Evolutionary conservation across 1,140 invertebrate species (phyloP), one percentile per base, ranked within the genome.

Genomic region (Zaprionus nigranus): DNA sequence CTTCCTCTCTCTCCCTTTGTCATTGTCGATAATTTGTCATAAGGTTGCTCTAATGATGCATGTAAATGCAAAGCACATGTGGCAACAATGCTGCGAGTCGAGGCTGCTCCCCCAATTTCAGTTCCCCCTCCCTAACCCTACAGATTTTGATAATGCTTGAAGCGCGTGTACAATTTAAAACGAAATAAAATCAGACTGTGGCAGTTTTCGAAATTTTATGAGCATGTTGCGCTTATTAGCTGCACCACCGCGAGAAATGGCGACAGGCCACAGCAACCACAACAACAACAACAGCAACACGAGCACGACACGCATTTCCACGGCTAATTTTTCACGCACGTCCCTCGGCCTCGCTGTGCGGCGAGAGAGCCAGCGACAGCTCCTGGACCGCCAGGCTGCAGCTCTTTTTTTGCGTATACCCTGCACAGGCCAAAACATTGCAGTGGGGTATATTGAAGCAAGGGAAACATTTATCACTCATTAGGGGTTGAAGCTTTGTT

Each of bases 181-280:
- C 73, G 74, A 90, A 79, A 88, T 88, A 84, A 90, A 88, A 88
- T 87, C 84, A 76, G 68, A 79, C 64, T 59, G 61, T 65, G 75
- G 84, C 78, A 76, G 84, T 81, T 88, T 88, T 88, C 84, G 84
- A 88, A 88, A 81, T 90, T 88, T 88, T 88, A 88, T 88, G 84
- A 88, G 84, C 84, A 84, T 88, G 84, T 88, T 90, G 85, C 79
- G 81, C 84, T 88, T 87, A 87, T 87, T 87, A 87, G 83, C 76
- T 53, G 74, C 74, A 67, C 53, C 71, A 78, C 49, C 65, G 69
- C 85, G 78, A 87, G 84, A 83, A 87, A 87, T 88, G 83, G 83
- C 83, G 83, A 87, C 83, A 87, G 70, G 83, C 84, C 84, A 81
- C 82, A 86, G 68, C 75, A 84, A n/a, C 82, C 58, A 38, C 78